A percentile compares a stretch with the other conserved stretches of the same genome.
Conservation (phyloP, 1,140 invertebrate species). For the Propsilocerus akamusi region DNA sequence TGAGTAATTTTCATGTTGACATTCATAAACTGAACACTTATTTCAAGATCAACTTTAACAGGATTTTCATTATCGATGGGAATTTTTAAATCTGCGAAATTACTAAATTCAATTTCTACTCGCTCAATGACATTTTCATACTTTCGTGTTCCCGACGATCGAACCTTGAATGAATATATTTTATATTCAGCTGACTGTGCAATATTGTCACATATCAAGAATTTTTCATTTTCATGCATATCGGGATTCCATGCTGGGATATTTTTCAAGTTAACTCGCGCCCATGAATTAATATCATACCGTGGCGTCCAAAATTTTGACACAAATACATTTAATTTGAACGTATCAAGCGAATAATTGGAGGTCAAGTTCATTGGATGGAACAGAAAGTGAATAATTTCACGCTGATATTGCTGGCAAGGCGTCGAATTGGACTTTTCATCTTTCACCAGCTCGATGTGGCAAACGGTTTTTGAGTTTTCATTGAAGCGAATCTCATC, state of each 20-base stretch:
- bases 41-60: not conserved
- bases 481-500: not conserved
- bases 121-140: not conserved
- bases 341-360: not conserved
- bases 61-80: not conserved
- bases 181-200: not conserved
- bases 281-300: not conserved
- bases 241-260: not conserved
- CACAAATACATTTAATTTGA: not conserved
- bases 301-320: constrained; percentile 1
- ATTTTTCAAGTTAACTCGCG: not conserved
- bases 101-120: not conserved
- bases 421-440: not conserved
- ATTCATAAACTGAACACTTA: not conserved
- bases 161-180: not conserved
- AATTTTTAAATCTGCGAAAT: not conserved
- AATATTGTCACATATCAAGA: not conserved
- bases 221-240: not conserved
- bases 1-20: not conserved
- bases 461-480: not conserved
- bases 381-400: not conserved
- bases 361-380: not conserved
- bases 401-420: not conserved
- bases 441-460: not conserved
- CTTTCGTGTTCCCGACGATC: not conserved